phyloP scores from a whole-genome alignment of 2,113 vertebrate species.

The Percopsis transmontana region DNA sequence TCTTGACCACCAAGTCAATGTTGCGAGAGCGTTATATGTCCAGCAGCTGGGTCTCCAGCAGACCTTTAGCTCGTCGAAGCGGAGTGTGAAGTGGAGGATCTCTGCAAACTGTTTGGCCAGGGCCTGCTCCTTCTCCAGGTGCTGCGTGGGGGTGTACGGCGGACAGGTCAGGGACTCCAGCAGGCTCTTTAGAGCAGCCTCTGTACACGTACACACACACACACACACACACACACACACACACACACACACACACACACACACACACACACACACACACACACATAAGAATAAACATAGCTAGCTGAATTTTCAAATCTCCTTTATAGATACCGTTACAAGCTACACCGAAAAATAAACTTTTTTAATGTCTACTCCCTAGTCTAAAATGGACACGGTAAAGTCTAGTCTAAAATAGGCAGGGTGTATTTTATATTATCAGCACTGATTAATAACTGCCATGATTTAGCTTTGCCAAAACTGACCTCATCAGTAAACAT shows the following conservation, averaged over 20 bases:
- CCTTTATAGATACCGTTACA: background rate
- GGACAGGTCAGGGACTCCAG: conserved; percentile 91
- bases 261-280: background rate
- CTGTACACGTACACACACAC: conserved; percentile 60
- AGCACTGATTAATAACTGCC: too few relatives aligned
- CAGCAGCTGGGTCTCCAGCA: background rate
- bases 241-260: background rate
- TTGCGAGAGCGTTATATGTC: background rate
- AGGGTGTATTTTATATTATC: too few relatives aligned
- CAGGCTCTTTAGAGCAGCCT: conserved; percentile 92
- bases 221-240: background rate
- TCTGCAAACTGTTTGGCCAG: conserved; percentile 97
- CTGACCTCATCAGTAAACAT: too few relatives aligned
- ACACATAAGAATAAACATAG: too few relatives aligned
- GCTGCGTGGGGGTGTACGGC: conserved; percentile 92
- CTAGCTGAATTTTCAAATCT: background rate
- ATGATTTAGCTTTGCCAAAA: too few relatives aligned
- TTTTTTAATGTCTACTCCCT: too few relatives aligned
- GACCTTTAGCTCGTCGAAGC: conserved; percentile 98
- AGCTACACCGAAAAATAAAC: too few relatives aligned
- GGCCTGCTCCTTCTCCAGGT: conserved; percentile 96
- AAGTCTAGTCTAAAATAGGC: too few relatives aligned
- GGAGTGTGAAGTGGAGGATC: conserved; percentile 97
- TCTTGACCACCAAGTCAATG: too few relatives aligned
- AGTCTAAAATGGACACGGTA: too few relatives aligned